These are phyloP conservation scores for Cynopterus brachyotis DNA, from an alignment of 2,113 vertebrate species.

Conservation along the genomic window DNA sequence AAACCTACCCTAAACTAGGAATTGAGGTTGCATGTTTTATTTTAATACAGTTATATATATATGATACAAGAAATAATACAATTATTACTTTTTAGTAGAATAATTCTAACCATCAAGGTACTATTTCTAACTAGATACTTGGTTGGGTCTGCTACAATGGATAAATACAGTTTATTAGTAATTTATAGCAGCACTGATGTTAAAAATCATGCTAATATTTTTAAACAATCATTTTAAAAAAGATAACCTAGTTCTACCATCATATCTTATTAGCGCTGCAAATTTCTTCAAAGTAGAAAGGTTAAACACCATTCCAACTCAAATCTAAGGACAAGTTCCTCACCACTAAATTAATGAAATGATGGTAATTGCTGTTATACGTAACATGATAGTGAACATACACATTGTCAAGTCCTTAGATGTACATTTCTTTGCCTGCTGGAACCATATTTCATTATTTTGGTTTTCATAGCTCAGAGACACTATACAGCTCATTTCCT, in stretches of 20 bases:
- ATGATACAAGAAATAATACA: neutral
- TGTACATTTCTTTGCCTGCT: neutral
- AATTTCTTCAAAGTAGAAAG: neutral
- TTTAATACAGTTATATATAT: neutral
- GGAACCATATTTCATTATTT: neutral
- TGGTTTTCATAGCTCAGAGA: neutral
- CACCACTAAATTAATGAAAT: neutral
- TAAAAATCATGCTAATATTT: neutral
- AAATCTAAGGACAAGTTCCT: neutral
- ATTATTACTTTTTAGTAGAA: neutral
- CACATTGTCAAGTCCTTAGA: neutral
- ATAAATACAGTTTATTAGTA: neutral
- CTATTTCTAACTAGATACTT: neutral
- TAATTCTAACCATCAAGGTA: neutral
- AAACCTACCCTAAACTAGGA: neutral
- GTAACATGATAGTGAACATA: neutral
- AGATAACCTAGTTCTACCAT: neutral
- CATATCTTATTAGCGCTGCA: neutral
- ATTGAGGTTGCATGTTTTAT: neutral
- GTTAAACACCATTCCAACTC: neutral
- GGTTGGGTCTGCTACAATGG: neutral
- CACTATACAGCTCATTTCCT: neutral
- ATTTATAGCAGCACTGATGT: neutral
- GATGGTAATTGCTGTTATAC: neutral
- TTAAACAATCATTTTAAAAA: neutral